Conservation (phyloP, 2,797 vertebrate species). For the Enoplosus armatus region DNA sequence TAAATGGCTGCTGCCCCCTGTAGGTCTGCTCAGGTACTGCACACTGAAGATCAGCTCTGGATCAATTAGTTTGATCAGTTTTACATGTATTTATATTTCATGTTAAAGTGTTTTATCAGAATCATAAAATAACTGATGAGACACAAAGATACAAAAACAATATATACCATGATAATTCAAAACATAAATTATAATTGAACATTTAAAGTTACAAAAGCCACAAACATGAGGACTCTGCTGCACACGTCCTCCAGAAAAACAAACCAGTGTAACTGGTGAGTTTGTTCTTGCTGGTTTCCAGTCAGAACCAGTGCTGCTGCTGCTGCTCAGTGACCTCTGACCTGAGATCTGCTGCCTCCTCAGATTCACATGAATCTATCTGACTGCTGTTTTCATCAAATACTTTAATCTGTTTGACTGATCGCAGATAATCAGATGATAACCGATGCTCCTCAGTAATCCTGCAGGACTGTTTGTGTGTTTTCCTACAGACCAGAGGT, state of each 20-base stretch:
- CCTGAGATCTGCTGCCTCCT: not conserved
- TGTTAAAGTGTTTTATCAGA: too few species aligned
- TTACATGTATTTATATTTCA: not conserved
- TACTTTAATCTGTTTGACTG: conserved; percentile 35
- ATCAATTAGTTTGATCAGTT: not conserved
- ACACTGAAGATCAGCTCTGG: not conserved
- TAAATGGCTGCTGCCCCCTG: conserved; percentile 11
- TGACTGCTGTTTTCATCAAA: conserved; percentile 4
- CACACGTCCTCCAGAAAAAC: too few species aligned
- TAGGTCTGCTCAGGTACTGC: not conserved
- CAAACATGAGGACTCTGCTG: too few species aligned
- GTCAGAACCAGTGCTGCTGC: not conserved
- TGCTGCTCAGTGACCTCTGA: conserved; percentile 8
- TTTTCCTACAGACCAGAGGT: conserved; percentile 9
- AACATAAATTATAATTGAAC: too few species aligned
- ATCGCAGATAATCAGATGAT: conserved; percentile 7
- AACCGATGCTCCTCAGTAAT: conserved; percentile 29
- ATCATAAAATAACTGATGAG: too few species aligned
- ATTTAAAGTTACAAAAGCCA: too few species aligned
- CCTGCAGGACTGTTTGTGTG: conserved; percentile 10
- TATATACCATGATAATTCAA: too few species aligned
- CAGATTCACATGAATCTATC: not conserved
- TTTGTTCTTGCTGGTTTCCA: too few species aligned
- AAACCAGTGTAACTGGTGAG: too few species aligned
- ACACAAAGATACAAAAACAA: too few species aligned